These are phyloP conservation scores for Thomomys bottae DNA, from an alignment of 2,113 vertebrate species.

Conservation along the genomic window DNA sequence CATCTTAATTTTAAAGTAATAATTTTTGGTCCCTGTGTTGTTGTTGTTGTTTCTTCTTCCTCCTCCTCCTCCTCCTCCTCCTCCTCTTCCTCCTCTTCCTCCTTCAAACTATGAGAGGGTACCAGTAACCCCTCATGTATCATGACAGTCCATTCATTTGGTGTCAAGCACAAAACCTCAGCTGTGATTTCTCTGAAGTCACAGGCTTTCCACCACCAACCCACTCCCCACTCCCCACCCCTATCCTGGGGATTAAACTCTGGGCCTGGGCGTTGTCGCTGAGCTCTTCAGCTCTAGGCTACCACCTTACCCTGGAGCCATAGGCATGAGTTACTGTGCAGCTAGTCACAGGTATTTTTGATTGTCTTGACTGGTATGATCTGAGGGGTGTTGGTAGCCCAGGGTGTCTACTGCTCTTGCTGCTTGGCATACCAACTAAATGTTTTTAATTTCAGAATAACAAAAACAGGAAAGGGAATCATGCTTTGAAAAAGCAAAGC, in stretches of 20 bases:
- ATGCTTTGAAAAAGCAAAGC: conserved; percentile 71
- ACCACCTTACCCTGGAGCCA: too few relatives aligned
- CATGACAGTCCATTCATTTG: conserved; percentile 35
- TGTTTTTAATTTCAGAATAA: conserved; percentile 80
- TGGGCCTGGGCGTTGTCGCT: too few relatives aligned
- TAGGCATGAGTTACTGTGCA: too few relatives aligned
- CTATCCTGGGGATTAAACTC: too few relatives aligned
- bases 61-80: too few relatives aligned
- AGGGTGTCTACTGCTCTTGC: conserved; percentile 52
- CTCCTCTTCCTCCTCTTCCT: too few relatives aligned
- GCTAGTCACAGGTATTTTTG: conserved; percentile 53
- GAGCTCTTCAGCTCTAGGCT: too few relatives aligned
- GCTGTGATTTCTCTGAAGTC: conserved; percentile 39
- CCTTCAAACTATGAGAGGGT: conserved; percentile 7
- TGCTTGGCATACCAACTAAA: conserved; percentile 62
- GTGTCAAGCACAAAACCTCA: neutral
- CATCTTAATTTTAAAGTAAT: conserved; percentile 55
- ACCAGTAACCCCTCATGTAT: conserved; percentile 2
- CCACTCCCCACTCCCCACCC: too few relatives aligned
- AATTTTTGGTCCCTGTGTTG: conserved; percentile 33
- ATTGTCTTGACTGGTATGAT: conserved; percentile 55
- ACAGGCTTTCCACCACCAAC: too few relatives aligned
- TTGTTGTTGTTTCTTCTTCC: too few relatives aligned
- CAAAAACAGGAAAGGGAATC: conserved; percentile 77
- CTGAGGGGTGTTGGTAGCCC: conserved; percentile 2